Evolutionary conservation across 2,888 invertebrate genomes (phyloP).

Genomic region (Candidula unifasciata): DNA sequence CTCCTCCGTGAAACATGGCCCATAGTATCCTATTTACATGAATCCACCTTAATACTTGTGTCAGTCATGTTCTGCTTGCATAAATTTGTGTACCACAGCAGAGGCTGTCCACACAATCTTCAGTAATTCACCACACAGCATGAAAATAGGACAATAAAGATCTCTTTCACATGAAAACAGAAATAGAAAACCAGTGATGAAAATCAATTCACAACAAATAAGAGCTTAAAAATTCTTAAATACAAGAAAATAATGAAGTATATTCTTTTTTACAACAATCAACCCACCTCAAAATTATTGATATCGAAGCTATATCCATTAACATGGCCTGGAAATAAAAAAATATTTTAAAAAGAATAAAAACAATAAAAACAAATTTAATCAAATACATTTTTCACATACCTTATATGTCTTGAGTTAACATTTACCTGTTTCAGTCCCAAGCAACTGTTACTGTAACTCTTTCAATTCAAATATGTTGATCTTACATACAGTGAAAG

Average conservation of each 20-base stretch:
- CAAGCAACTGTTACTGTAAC: too few species aligned
- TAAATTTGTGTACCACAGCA: too few species aligned
- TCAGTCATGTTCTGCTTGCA: too few species aligned
- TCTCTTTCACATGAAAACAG: neutral
- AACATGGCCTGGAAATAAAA: conserved; percentile 16
- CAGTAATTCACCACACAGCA: neutral
- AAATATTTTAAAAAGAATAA: neutral
- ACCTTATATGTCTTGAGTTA: too few species aligned
- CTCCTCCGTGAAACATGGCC: too few species aligned
- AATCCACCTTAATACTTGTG: too few species aligned
- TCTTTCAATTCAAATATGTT: too few species aligned
- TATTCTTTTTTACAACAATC: neutral
- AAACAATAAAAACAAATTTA: neutral
- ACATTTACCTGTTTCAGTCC: too few species aligned
- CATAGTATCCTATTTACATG: too few species aligned
- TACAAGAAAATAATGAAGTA: neutral
- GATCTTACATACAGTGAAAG: too few species aligned
- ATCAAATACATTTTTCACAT: neutral
- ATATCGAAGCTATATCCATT: conserved; percentile 38
- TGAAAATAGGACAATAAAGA: neutral
- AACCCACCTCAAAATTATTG: conserved; percentile 38
- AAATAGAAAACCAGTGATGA: neutral
- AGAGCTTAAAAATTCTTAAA: neutral
- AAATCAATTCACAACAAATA: neutral
- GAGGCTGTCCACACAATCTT: too few species aligned